Percentiles rank a stretch among this genome's conserved stretches.
Evolutionary conservation across 2,888 invertebrate species (phyloP).

Genomic region (Lacanobia oleracea): DNA sequence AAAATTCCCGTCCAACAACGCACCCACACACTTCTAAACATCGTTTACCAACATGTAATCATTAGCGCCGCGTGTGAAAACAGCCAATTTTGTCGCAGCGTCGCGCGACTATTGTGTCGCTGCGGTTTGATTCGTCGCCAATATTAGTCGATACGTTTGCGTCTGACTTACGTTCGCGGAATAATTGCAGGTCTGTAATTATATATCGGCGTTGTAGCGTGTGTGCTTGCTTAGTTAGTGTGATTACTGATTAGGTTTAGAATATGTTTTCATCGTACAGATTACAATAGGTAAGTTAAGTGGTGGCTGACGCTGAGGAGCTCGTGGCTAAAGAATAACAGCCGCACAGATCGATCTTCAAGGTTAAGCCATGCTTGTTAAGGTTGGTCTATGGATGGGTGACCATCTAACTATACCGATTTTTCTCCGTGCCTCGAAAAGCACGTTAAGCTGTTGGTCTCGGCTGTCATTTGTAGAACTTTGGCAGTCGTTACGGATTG

Average conservation of each 20-base stretch:
- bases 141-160: slow-evolving; percentile 60
- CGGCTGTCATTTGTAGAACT: too few species aligned
- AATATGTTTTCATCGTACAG: slow-evolving; percentile 1
- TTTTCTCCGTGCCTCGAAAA: too few species aligned
- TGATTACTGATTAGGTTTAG: slow-evolving; percentile 24
- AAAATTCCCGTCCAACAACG: slow-evolving; percentile 66
- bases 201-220: slow-evolving; percentile 43
- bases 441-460: too few species aligned
- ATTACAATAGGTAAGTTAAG: too few species aligned
- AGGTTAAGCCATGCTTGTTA: too few species aligned
- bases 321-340: too few species aligned
- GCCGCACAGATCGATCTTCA: too few species aligned
- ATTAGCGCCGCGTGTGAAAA: slow-evolving; percentile 83
- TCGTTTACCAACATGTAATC: slow-evolving; percentile 77
- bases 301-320: too few species aligned
- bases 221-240: slow-evolving; percentile 14
- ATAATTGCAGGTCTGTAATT: slow-evolving; percentile 63
- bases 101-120: slow-evolving; percentile 14
- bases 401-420: too few species aligned
- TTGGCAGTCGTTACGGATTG: too few species aligned
- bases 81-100: slow-evolving; percentile 80
- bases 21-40: slow-evolving; percentile 65
- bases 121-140: slow-evolving; percentile 62
- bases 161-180: slow-evolving; percentile 63
- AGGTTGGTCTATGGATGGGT: too few species aligned